Conservation (phyloP, 1,140 invertebrate genomes). For the Drosophila suzukii region DNA sequence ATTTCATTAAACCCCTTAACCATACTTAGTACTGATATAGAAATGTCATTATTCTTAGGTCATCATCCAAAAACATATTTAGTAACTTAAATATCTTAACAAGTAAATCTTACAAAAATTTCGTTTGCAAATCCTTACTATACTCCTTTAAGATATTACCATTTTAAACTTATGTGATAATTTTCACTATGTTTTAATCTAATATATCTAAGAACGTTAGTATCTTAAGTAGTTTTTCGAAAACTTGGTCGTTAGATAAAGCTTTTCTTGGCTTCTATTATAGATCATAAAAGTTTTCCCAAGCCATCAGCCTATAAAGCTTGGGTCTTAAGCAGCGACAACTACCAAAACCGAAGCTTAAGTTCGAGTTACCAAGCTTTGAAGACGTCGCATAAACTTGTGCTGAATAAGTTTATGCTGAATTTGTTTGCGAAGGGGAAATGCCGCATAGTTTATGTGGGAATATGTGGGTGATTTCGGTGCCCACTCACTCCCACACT, state of each 20-base stretch:
- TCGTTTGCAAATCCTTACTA: too few species aligned
- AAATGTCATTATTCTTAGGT: too few species aligned
- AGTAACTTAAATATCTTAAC: too few species aligned
- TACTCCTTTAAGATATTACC: too few species aligned
- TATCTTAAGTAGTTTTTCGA: background rate
- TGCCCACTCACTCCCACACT: background rate
- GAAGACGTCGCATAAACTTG: background rate
- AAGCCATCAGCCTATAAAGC: background rate
- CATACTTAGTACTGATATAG: too few species aligned
- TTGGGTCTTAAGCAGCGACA: background rate
- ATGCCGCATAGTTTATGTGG: slow-evolving; percentile 1
- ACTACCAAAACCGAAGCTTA: slow-evolving; percentile 5
- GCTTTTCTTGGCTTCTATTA: background rate
- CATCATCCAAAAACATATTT: too few species aligned
- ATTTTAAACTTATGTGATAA: too few species aligned
- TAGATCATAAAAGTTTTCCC: background rate
- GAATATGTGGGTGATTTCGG: background rate
- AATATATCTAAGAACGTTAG: too few species aligned
- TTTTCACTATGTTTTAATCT: too few species aligned
- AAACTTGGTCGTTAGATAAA: background rate
- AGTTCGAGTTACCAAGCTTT: too few species aligned
- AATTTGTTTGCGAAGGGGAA: slow-evolving; percentile 30
- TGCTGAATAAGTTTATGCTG: slow-evolving; percentile 55
- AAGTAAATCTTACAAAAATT: too few species aligned
- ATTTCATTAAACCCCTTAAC: too few species aligned